Conservation (phyloP, 1,140 invertebrate species). For the Leptestheria dahalacensis region DNA sequence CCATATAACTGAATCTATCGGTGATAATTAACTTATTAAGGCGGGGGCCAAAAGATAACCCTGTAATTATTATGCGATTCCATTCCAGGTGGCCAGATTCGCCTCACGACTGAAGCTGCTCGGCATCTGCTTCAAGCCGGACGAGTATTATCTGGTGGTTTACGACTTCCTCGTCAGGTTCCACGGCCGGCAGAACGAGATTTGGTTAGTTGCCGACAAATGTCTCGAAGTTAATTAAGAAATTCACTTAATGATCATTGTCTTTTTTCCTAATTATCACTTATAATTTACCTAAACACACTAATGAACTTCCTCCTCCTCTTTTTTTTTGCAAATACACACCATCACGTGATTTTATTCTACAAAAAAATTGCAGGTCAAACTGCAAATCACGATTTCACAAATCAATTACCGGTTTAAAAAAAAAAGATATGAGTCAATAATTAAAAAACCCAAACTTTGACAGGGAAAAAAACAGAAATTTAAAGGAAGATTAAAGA, state of each 20-base stretch:
- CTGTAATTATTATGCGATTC: not conserved
- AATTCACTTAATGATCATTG: not conserved
- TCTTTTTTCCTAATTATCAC: too few relatives aligned
- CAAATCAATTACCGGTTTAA: not conserved
- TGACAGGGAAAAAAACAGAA: not conserved
- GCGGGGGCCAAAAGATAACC: too few relatives aligned
- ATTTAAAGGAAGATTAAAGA: not conserved
- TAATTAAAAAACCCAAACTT: not conserved
- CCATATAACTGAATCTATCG: too few relatives aligned
- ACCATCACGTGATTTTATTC: too few relatives aligned
- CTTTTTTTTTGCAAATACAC: too few relatives aligned
- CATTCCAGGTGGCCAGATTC: slow-evolving; percentile 18
- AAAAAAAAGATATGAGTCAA: not conserved
- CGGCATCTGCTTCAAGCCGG: slow-evolving; percentile 21
- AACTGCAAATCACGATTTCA: too few relatives aligned
- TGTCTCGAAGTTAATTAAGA: slow-evolving; percentile 14
- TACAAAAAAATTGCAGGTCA: too few relatives aligned
- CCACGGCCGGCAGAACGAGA: slow-evolving; percentile 25
- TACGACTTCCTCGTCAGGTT: slow-evolving; percentile 24
- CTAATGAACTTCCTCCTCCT: too few relatives aligned
- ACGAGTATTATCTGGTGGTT: slow-evolving; percentile 23
- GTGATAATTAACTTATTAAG: too few relatives aligned
- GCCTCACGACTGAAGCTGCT: slow-evolving; percentile 20
- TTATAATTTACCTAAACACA: too few relatives aligned
- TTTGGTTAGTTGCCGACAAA: slow-evolving; percentile 24